phyloP scores from a whole-genome alignment of 2,113 vertebrate genomes.

The Macroglossus sobrinus region DNA sequence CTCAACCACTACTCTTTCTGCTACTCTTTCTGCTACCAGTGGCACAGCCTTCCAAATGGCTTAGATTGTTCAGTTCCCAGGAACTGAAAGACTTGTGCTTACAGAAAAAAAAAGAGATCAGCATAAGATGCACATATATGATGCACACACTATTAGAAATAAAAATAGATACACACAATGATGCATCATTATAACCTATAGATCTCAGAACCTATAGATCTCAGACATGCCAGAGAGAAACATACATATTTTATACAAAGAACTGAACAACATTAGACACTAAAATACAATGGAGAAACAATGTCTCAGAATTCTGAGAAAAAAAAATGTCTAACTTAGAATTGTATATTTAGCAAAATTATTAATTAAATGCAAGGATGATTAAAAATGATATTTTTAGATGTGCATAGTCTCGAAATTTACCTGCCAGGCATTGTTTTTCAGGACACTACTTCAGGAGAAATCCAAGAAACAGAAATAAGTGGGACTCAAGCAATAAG shows the following conservation, averaged over 20 bases:
- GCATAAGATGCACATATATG: rapidly evolving
- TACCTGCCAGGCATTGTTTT: background rate
- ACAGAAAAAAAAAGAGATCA: background rate
- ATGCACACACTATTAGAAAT: rapidly evolving
- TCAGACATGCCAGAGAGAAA: background rate
- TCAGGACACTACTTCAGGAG: background rate
- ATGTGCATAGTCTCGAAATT: background rate
- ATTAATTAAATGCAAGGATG: background rate
- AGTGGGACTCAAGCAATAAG: background rate
- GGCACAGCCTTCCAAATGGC: background rate
- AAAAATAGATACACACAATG: background rate
- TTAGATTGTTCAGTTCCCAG: background rate
- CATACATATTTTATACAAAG: background rate
- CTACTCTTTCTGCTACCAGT: background rate
- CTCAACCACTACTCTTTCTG: background rate
- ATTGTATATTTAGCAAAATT: background rate
- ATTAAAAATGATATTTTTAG: background rate
- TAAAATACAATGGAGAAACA: background rate
- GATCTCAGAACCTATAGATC: background rate
- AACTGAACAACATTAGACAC: background rate
- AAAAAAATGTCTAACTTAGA: background rate
- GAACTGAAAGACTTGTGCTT: background rate
- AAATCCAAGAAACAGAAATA: background rate
- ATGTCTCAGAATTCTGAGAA: background rate
- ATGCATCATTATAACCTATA: background rate